Base-by-base conservation (phyloP, 2,113 vertebrate genomes). In the Coregonus clupeaformis region DNA sequence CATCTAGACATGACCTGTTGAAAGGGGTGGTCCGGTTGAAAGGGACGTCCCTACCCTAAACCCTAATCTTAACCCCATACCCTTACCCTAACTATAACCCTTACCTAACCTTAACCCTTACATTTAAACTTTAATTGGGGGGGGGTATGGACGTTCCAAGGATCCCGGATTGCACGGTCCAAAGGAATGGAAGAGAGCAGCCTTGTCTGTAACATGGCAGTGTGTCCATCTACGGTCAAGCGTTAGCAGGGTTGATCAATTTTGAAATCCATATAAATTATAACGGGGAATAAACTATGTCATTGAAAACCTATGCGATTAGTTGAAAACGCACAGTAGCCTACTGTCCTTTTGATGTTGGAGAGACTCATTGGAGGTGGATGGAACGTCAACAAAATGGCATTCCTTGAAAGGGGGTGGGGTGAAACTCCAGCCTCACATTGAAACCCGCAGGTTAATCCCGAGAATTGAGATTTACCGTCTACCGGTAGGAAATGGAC, bases 381-480 rank as follows among this genome's bases (percentile, higher is more conserved):
- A 13, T 5, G 22, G 73, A 72, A 6, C 86, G 84, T 88, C 86
- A 91, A 90, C 89, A 91, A 92, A 92, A 91, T 91, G 91, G 89
- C 91, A 89, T 84, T 85, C 84, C n/a, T 68, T 32, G 60, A 62
- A 78, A 89, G 87, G 89, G 76, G 89, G 87, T 80, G 91, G 88
- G 89, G 88, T 86, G 47, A 85, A 64, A 27, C 32, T 45, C 36
- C 65, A 67, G 65, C 18, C 29, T 18, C 7, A 16, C 13, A 3
- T 25, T 18, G 22, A 65, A 29, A n/a, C 5, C 27, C 5, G 6
- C 4, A 67, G 14, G 18, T 18, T 67, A 30, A 22, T 6, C 29
- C 49, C 12, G 16, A 52, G 3, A 3, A 52, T 16, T 52, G 18
- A 5, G 3, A 18, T 52, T 18, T 52, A 18, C 3, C 14, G 14